A percentile compares a stretch with the other conserved stretches of the same genome.
phyloP scores from a whole-genome alignment of 1,140 invertebrate genomes.

The Drosophila auraria region DNA sequence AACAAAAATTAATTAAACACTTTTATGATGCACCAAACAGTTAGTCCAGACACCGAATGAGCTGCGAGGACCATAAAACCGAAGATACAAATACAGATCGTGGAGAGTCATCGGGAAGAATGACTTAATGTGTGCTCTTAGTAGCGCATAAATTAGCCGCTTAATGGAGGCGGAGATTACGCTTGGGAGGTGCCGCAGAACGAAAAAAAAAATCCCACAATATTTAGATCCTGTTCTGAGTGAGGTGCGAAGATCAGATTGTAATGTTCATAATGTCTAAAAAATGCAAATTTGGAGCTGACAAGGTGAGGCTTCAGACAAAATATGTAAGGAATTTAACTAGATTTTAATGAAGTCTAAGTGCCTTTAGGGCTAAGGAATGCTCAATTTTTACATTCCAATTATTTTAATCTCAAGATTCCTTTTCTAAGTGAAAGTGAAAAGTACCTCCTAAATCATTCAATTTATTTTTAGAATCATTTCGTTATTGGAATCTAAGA shows the following conservation, averaged over 20 bases:
- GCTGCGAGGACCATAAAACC: constrained; percentile 35
- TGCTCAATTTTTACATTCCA: neutral
- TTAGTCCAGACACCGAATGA: constrained; percentile 22
- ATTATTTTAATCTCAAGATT: neutral
- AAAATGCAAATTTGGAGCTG: constrained; percentile 12
- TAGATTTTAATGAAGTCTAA: constrained; percentile 11
- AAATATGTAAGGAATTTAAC: constrained; percentile 4
- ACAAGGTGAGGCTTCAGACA: neutral
- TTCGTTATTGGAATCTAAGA: neutral
- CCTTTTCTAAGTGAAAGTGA: neutral
- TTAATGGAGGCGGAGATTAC: constrained; percentile 41
- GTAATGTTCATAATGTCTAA: constrained; percentile 23
- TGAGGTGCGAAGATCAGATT: constrained; percentile 12
- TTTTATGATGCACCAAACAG: constrained; percentile 60
- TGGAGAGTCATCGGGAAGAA: constrained; percentile 32
- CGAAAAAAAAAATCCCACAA: constrained; percentile 8
- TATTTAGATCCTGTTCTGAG: constrained; percentile 45
- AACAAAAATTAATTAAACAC: constrained; percentile 56
- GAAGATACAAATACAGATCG: constrained; percentile 33
- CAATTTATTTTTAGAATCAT: too few relatives aligned
- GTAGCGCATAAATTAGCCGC: constrained; percentile 47
- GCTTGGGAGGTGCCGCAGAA: constrained; percentile 24
- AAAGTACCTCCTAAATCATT: neutral
- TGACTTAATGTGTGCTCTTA: constrained; percentile 42
- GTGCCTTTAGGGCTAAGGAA: neutral